Evolutionary conservation across 2,113 vertebrate species (phyloP), one percentile per base, ranked within the genome.

Genomic region (Condylura cristata): DNA sequence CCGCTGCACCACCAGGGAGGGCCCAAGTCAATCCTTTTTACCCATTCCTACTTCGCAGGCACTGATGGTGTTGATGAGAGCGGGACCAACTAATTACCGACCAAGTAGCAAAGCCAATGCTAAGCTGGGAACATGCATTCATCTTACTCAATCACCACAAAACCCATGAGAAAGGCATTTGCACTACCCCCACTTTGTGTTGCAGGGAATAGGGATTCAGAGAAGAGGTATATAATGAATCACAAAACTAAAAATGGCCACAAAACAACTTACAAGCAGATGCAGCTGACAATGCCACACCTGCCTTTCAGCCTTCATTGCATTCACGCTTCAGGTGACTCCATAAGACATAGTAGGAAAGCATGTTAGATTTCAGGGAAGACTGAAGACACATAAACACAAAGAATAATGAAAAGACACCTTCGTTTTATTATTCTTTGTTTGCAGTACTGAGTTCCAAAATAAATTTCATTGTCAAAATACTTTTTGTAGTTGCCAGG

Each of bases 401-500:
- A 18, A 26, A 86, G 39, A 78, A 28, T 48, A 48, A 87, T 34
- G 41, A 68, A n/a, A 51, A 32, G 65, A 71, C 41, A 16, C 2
- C 63, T 91, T 63, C 4, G 37, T 63, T 11, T 37, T 22, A 34
- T 51, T 68, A 46, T 56, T 34, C n/a, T 34, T 51, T 87, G 86
- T 34, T 34, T 41, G 13, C 46, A 86, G 14, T 63, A 48, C 13
- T n/a, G 30, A 22, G 46, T 58, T 87, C 65, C 51, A 76, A 94
- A 87, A 87, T 20, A 75, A 92, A 46, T 37, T 41, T 65, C 44
- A 56, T 41, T 79, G 87, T 30, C 44, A 28, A 44, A 94, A 65
- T 18, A 68, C 32, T 65, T 74, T 89, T 48, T 68, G 30, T 92
- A 20, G 58, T 80, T 79, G 9, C 17, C 37, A 4, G 63, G 56